Evolutionary conservation across 2,797 vertebrate species (phyloP), one percentile per base, ranked within the genome.

Genomic region (Cossypha heuglini): DNA sequence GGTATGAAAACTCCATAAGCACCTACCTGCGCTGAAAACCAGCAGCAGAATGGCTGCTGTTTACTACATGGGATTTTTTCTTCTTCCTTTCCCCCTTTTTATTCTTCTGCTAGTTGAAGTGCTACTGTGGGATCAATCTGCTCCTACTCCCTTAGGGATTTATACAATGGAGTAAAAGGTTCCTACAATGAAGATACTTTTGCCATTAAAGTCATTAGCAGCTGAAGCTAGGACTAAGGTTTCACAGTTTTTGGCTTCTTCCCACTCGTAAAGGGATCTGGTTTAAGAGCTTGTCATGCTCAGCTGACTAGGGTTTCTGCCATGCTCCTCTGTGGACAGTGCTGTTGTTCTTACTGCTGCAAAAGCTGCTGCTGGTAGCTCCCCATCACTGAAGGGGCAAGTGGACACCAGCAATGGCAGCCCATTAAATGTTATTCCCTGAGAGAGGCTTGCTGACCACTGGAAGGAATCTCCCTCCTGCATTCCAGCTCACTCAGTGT

Each of bases 171-270:
- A 93, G 58, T 42, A 68, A 88, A 91, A 66, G 28, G 31, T 59
- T 82, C 45, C 62, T 59, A 40, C 55, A 94, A 88, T 69, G 81
- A 94, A 91, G 86, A 79, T 51, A 52, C 71, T 92, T 88, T 48
- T 86, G 79, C 91, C 28, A 45, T 67, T 93, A 38, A 90, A 94
- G 86, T 63, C 87, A 59, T 83, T 55, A 85, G 95, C 91, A 95
- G 94, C 93, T 96, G 95, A 97, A 96, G 86, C 37, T 22, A 48
- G 29, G 87, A 95, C 94, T 96, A 94, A 89, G 54, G 92, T 97
- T 97, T 96, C 97, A 95, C 57, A 93, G 81, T 74, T 93, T 97
- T 97, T 96, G 96, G 87, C 77, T 83, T 95, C 63, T 95, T 93
- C 85, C 84, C 72, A 63, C 92, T 95, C 93, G 80, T 72, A 85